Evolutionary conservation across 2,888 invertebrate genomes (phyloP).

Genomic region (Melieria crassipennis): DNA sequence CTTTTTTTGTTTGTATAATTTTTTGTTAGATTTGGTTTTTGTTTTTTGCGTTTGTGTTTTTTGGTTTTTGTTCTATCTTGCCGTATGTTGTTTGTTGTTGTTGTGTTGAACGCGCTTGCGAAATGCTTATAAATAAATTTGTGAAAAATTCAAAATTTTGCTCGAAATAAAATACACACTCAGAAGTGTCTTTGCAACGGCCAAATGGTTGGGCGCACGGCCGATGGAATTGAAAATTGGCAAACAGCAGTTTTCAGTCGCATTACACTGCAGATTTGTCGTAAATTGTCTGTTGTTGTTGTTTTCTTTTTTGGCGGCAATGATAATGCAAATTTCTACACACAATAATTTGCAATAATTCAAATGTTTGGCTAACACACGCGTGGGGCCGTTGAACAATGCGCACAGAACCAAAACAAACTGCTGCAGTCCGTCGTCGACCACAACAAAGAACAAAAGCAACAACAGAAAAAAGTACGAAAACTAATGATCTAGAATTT

Average conservation of each 20-base stretch:
- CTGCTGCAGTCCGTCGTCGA: too few relatives aligned
- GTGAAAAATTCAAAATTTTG: slow-evolving; percentile 43
- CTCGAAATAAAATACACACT: slow-evolving; percentile 55
- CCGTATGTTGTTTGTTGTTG: background rate
- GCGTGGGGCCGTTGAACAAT: too few relatives aligned
- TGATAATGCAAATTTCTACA: slow-evolving; percentile 2
- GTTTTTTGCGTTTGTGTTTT: too few relatives aligned
- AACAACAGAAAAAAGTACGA: background rate
- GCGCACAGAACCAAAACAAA: too few relatives aligned
- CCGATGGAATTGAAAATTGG: background rate
- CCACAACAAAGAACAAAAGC: background rate
- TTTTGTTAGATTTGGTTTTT: too few relatives aligned
- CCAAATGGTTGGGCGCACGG: slow-evolving; percentile 14
- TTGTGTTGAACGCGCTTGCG: slow-evolving; percentile 47
- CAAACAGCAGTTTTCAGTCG: background rate
- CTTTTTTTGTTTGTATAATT: too few relatives aligned
- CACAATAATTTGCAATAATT: background rate
- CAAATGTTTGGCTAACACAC: too few relatives aligned
- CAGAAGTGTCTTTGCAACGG: slow-evolving; percentile 43
- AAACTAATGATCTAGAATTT: slow-evolving; percentile 50
- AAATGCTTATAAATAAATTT: slow-evolving; percentile 53
- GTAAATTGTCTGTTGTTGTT: slow-evolving; percentile 20
- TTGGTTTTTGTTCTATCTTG: too few relatives aligned
- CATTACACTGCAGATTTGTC: background rate
- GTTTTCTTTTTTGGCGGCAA: slow-evolving; percentile 32